phyloP scores from a whole-genome alignment of 2,113 vertebrate species.

The Corythaixoides concolor region DNA sequence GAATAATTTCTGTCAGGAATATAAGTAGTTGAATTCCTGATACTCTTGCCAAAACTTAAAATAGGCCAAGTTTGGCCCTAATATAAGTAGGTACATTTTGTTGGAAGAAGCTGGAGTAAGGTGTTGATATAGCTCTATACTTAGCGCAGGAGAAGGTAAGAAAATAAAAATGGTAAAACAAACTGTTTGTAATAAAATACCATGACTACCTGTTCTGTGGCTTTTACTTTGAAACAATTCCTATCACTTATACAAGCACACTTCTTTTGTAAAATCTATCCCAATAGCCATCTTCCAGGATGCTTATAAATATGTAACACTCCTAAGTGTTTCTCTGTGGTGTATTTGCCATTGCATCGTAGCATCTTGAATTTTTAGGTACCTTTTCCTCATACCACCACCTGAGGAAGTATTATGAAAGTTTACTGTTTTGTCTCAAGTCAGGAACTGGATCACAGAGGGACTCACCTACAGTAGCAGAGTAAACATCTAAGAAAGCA shows the following conservation, averaged over 20 bases:
- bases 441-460: neutral
- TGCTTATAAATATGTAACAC: neutral
- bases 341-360: neutral
- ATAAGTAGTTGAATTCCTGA: neutral
- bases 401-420: neutral
- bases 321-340: neutral
- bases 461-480: rapidly evolving
- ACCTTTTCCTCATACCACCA: neutral
- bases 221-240: neutral
- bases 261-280: neutral
- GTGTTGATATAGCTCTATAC: neutral
- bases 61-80: neutral
- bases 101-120: neutral
- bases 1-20: neutral
- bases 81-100: neutral
- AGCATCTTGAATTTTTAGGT: neutral
- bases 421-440: neutral
- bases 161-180: neutral
- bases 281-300: neutral
- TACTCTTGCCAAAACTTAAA: neutral
- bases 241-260: neutral
- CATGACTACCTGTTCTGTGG: neutral
- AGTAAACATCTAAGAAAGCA: neutral
- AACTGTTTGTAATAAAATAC: neutral
- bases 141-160: neutral